Percentiles rank a stretch among this genome's conserved stretches.
Conservation (phyloP, 2,888 invertebrate genomes). For the Boloria euphrosyne region DNA sequence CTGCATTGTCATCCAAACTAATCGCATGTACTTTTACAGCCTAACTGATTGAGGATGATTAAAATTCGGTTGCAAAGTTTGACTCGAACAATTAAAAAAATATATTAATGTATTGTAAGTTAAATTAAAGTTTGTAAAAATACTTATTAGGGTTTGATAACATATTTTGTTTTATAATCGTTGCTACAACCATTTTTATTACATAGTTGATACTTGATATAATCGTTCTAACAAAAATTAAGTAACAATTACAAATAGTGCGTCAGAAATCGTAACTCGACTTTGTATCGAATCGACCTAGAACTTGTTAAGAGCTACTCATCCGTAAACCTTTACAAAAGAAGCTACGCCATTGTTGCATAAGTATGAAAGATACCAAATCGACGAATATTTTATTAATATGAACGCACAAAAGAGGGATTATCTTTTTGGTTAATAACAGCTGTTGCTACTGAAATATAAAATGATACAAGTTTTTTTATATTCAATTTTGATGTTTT, state of each 20-base stretch:
- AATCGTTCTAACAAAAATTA: conserved; percentile 22
- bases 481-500: conserved; percentile 26
- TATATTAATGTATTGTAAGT: too few species aligned
- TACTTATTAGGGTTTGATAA: too few species aligned
- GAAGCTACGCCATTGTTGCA: conserved; percentile 67
- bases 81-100: too few species aligned
- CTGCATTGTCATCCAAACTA: too few species aligned
- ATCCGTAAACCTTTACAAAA: conserved; percentile 73
- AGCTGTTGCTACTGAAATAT: conserved; percentile 66
- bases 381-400: conserved; percentile 81
- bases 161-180: too few species aligned
- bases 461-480: conserved; percentile 29
- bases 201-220: background rate
- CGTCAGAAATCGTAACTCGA: conserved; percentile 18
- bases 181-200: too few species aligned
- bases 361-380: conserved; percentile 70
- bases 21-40: too few species aligned
- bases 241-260: conserved; percentile 21
- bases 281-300: conserved; percentile 45
- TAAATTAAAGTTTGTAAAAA: too few species aligned
- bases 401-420: conserved; percentile 75
- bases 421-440: conserved; percentile 70
- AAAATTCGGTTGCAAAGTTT: too few species aligned
- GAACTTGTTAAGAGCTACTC: conserved; percentile 64
- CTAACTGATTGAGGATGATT: too few species aligned